These are phyloP conservation scores for Solenopsis invicta DNA, from an alignment of 1,140 invertebrate genomes.

Conservation along the genomic window DNA sequence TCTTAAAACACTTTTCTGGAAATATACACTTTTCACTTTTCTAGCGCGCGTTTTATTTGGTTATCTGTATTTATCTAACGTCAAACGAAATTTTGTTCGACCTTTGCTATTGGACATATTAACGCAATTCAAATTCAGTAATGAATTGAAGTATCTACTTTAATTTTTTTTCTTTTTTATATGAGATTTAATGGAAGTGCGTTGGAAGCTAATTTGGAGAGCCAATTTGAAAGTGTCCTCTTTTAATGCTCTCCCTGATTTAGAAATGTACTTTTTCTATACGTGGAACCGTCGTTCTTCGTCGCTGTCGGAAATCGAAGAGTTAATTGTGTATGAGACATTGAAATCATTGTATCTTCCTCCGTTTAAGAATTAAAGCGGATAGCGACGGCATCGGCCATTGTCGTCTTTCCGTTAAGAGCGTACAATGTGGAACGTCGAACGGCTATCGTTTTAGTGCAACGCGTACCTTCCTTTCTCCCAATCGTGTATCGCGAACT, in stretches of 20 bases:
- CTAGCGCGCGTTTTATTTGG: too few species aligned
- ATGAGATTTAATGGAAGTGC: neutral
- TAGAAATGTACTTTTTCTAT: neutral
- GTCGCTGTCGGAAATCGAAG: neutral
- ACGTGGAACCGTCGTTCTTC: neutral
- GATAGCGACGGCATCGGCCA: neutral
- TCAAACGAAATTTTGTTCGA: neutral
- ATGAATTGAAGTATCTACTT: neutral
- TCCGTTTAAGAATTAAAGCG: constrained; percentile 8
- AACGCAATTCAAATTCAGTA: neutral
- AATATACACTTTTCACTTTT: neutral
- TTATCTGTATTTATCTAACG: neutral
- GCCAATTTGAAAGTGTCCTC: neutral
- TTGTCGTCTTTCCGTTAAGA: neutral
- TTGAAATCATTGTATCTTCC: neutral
- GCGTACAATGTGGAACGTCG: constrained; percentile 1
- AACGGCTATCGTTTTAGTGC: neutral
- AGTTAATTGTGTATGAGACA: neutral
- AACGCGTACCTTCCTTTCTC: neutral
- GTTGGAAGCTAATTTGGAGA: neutral
- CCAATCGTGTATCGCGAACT: constrained; percentile 13
- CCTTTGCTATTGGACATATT: neutral
- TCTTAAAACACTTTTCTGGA: neutral
- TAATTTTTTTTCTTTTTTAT: constrained; percentile 5
- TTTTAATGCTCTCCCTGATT: neutral